A percentile compares a stretch with the other conserved stretches of the same genome.
phyloP scores from a whole-genome alignment of 2,888 invertebrate genomes.

The Tupiocoris notatus region DNA sequence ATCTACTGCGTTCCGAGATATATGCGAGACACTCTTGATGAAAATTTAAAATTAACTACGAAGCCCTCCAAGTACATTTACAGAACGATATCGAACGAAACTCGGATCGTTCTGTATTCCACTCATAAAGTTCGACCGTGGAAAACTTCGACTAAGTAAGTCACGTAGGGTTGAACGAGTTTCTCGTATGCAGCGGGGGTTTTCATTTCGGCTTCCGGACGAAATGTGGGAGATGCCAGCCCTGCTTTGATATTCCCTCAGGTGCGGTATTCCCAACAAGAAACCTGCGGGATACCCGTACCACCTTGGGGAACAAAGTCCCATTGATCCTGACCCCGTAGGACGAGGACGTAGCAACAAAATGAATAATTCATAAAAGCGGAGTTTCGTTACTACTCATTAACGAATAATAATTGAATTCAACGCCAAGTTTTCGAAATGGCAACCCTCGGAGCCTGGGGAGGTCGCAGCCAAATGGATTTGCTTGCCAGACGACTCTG shows the following conservation, averaged over 20 bases:
- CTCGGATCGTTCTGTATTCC: background rate
- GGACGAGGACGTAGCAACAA: background rate
- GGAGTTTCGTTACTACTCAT: slow-evolving; percentile 38
- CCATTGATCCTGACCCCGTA: background rate
- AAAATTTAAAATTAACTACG: too few species aligned
- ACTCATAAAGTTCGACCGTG: background rate
- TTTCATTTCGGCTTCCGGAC: background rate
- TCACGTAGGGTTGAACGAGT: background rate
- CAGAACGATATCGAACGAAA: background rate
- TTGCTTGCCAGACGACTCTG: background rate
- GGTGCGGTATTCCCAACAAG: background rate
- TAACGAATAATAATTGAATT: slow-evolving; percentile 37
- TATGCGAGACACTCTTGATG: too few species aligned
- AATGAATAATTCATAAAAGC: slow-evolving; percentile 37
- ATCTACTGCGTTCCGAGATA: too few species aligned
- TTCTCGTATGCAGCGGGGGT: background rate
- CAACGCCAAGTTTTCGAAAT: slow-evolving; percentile 19
- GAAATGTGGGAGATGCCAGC: background rate
- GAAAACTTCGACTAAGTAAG: background rate
- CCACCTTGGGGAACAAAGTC: background rate
- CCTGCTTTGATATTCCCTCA: background rate
- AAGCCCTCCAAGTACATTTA: background rate
- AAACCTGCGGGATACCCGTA: background rate
- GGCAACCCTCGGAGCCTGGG: background rate
- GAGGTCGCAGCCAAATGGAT: background rate